phyloP scores from a whole-genome alignment of 2,113 vertebrate species.

The Pygoscelis antarcticus region DNA sequence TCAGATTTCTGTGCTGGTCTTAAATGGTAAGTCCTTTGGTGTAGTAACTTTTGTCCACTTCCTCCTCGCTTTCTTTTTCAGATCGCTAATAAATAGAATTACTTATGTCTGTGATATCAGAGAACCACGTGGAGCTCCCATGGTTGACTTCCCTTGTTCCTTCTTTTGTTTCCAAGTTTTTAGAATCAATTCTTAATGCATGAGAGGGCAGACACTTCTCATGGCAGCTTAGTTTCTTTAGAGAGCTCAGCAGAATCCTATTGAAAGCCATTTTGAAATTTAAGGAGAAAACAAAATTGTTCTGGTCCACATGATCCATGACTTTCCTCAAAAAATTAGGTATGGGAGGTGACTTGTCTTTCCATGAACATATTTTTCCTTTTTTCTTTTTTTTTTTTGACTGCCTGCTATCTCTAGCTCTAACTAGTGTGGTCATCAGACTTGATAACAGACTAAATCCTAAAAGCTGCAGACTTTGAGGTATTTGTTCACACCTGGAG shows the following conservation, averaged over 20 bases:
- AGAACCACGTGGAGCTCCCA: not conserved
- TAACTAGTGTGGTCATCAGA: rapidly evolving
- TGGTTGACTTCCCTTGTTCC: not conserved
- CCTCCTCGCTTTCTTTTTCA: not conserved
- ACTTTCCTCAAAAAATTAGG: not conserved
- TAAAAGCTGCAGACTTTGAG: not conserved
- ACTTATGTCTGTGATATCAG: not conserved
- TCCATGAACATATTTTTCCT: not conserved
- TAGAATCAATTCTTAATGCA: not conserved
- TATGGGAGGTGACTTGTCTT: not conserved
- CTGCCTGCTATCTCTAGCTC: not conserved
- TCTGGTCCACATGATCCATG: not conserved
- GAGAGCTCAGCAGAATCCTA: not conserved
- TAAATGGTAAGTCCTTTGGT: not conserved
- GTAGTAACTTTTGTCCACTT: not conserved
- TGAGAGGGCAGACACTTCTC: not conserved
- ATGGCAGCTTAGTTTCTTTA: not conserved
- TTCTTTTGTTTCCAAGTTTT: not conserved
- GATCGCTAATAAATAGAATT: not conserved
- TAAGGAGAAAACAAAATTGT: not conserved
- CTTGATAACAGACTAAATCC: not conserved
- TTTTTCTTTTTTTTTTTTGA: not conserved
- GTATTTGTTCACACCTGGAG: not conserved
- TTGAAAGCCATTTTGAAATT: not conserved
- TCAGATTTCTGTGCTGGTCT: not conserved